These are phyloP conservation scores for Leptinotarsa tumamoca DNA, from an alignment of 2,888 invertebrate species.

Conservation along the genomic window DNA sequence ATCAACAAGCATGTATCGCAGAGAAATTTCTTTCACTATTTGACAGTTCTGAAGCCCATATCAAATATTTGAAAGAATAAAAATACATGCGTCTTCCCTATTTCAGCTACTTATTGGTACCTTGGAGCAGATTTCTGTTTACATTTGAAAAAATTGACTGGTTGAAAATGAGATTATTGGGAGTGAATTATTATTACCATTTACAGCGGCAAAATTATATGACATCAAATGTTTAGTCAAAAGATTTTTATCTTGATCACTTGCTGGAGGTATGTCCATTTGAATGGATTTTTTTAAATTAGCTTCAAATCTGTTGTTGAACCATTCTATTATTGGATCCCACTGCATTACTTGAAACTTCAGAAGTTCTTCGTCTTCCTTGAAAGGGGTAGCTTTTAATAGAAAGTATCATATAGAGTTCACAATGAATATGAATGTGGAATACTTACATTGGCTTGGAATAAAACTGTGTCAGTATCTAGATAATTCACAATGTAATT, in stretches of 20 bases:
- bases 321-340: constrained; percentile 92
- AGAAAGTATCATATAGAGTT: not conserved
- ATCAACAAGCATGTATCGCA: too few relatives aligned
- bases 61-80: too few relatives aligned
- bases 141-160: too few relatives aligned
- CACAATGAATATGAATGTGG: not conserved
- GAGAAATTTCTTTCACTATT: too few relatives aligned
- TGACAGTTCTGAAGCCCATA: too few relatives aligned
- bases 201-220: constrained; percentile 83
- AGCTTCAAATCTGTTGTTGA: constrained; percentile 83
- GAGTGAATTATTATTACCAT: constrained; percentile 72
- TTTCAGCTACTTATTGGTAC: too few relatives aligned
- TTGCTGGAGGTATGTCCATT: constrained; percentile 77
- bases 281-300: constrained; percentile 78
- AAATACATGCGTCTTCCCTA: too few relatives aligned
- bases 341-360: constrained; percentile 84
- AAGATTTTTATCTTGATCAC: constrained; percentile 74
- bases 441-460: constrained; percentile 76
- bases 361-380: constrained; percentile 85
- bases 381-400: constrained; percentile 17
- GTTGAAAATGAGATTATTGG: too few relatives aligned
- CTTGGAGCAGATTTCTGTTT: too few relatives aligned
- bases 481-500: constrained; percentile 83
- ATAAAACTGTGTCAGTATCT: constrained; percentile 86
- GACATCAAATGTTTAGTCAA: constrained; percentile 84